phyloP scores from a whole-genome alignment of 1,140 invertebrate genomes.

The Atopsyche davidsoni region DNA sequence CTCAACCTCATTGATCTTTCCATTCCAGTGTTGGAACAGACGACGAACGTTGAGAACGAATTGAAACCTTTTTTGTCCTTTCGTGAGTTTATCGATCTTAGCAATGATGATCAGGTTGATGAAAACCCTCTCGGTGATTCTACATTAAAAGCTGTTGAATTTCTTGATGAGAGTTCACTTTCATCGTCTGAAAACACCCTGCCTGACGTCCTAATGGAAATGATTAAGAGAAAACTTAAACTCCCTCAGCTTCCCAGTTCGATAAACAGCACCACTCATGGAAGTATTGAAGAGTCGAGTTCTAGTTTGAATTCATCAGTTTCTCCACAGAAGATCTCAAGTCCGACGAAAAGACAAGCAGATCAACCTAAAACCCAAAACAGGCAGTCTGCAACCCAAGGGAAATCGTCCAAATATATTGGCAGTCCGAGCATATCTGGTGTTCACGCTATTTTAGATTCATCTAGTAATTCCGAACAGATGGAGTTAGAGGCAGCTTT shows the following conservation, averaged over 20 bases:
- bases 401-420: constrained; percentile 9
- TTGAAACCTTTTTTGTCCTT: constrained; percentile 43
- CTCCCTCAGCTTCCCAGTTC: constrained; percentile 44
- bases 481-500: constrained; percentile 54
- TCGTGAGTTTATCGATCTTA: constrained; percentile 42
- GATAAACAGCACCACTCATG: constrained; percentile 5
- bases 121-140: constrained; percentile 35
- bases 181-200: constrained; percentile 43
- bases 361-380: constrained; percentile 39
- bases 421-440: constrained; percentile 10
- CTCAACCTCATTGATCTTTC: not conserved
- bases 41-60: constrained; percentile 31
- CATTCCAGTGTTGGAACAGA: constrained; percentile 15
- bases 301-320: constrained; percentile 24
- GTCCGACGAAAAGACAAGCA: constrained; percentile 27
- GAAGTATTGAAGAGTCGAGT: constrained; percentile 16
- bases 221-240: constrained; percentile 42
- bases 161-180: constrained; percentile 31
- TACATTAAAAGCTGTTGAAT: constrained; percentile 32
- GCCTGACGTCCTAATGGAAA: constrained; percentile 43
- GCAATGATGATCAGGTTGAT: constrained; percentile 34
- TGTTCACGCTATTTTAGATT: not conserved
- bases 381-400: too few relatives aligned
- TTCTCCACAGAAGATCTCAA: constrained; percentile 28
- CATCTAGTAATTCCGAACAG: constrained; percentile 27